Conservation (phyloP, 2,797 vertebrate genomes). For the Syndactyla subalaris region DNA sequence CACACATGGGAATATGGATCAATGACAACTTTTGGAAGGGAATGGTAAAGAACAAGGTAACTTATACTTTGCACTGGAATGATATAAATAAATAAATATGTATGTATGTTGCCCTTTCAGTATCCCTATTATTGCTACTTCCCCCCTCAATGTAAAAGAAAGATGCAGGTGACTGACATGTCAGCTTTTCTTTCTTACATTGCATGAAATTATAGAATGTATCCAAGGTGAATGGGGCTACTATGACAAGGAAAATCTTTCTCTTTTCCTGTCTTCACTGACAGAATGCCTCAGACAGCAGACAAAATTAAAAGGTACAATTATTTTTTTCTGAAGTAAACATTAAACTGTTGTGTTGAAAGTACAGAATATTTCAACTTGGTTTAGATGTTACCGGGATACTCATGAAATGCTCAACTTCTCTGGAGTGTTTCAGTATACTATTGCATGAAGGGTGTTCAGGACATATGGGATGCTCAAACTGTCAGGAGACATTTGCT, state of each 20-base stretch:
- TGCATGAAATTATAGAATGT: neutral
- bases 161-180: neutral
- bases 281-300: neutral
- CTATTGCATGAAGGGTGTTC: constrained; percentile 2
- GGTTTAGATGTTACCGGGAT: neutral
- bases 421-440: neutral
- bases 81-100: too few relatives aligned
- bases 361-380: neutral
- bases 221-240: neutral
- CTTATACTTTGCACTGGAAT: neutral
- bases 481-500: constrained; percentile 49
- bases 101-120: neutral
- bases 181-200: neutral
- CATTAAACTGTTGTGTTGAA: neutral
- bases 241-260: neutral
- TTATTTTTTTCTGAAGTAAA: neutral
- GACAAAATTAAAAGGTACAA: neutral
- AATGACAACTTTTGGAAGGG: neutral
- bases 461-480: constrained; percentile 19
- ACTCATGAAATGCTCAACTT: neutral
- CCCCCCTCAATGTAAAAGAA: neutral
- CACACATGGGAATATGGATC: neutral
- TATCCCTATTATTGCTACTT: neutral
- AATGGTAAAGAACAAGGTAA: neutral
- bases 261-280: neutral